Percentiles rank a stretch among this genome's conserved stretches.
phyloP scores from a whole-genome alignment of 2,797 vertebrate genomes.

The Enteromius afrohamiltoni region DNA sequence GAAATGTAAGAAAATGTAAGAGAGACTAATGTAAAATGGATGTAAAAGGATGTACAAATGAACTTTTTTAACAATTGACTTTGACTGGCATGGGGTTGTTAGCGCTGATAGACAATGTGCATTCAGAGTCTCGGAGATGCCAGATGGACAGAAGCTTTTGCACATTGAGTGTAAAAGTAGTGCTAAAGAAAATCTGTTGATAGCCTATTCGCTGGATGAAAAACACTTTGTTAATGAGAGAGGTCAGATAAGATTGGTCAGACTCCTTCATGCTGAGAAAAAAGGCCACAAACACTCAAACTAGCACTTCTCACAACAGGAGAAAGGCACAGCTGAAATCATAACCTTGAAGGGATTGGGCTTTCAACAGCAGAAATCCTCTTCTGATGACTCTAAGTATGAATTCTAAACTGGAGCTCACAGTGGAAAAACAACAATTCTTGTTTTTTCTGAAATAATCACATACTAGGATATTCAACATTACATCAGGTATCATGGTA shows the following conservation, averaged over 20 bases:
- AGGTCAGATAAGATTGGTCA: constrained; percentile 21
- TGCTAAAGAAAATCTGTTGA: neutral
- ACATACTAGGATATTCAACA: neutral
- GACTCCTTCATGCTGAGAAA: constrained; percentile 19
- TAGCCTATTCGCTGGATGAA: constrained; percentile 2
- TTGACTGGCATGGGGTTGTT: neutral
- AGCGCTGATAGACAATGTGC: neutral
- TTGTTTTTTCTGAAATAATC: neutral
- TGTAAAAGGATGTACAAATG: neutral
- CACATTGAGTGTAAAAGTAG: neutral
- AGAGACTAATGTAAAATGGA: neutral
- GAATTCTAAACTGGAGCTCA: neutral
- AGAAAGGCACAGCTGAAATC: constrained; percentile 21
- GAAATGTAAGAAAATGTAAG: too few species aligned
- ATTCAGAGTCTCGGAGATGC: neutral
- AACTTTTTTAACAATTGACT: neutral
- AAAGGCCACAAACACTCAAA: constrained; percentile 40
- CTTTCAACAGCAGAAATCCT: neutral
- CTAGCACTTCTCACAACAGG: constrained; percentile 28
- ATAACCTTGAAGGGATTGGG: constrained; percentile 18
- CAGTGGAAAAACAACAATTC: neutral
- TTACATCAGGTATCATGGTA: neutral
- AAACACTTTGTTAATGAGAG: constrained; percentile 28
- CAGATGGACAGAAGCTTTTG: neutral
- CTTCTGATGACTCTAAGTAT: constrained; percentile 1